Evolutionary conservation across 2,113 vertebrate species (phyloP).

Genomic region (Chionodraco myersi): DNA sequence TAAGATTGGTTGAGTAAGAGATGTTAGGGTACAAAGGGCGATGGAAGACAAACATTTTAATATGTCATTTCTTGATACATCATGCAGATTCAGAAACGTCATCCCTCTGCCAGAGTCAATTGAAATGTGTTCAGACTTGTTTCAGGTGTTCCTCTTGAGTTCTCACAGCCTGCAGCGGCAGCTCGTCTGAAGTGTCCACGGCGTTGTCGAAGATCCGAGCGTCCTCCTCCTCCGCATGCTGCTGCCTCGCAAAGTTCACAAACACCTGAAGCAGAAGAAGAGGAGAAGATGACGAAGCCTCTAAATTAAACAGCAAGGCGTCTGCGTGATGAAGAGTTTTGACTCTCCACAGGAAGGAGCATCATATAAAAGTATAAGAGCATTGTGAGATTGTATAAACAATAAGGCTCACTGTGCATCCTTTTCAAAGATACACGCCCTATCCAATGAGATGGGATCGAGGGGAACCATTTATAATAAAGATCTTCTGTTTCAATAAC

Average conservation of each 20-base stretch:
- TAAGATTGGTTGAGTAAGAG: too few species aligned
- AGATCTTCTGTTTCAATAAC: conserved; percentile 39
- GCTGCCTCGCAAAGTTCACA: conserved; percentile 80
- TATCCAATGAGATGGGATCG: conserved; percentile 14
- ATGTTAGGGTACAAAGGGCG: too few species aligned
- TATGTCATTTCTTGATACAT: too few species aligned
- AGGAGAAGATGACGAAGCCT: background rate
- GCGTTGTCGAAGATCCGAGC: conserved; percentile 49
- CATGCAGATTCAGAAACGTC: too few species aligned
- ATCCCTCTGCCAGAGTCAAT: too few species aligned
- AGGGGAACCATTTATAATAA: conserved; percentile 23
- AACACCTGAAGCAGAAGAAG: conserved; percentile 74
- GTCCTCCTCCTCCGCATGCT: conserved; percentile 65
- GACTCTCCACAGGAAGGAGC: conserved; percentile 21
- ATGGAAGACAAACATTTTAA: too few species aligned
- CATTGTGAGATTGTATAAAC: conserved; percentile 47
- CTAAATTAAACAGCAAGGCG: conserved; percentile 56
- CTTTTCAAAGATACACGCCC: conserved; percentile 2
- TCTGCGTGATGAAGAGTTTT: background rate
- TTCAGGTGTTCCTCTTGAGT: background rate
- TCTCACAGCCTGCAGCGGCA: conserved; percentile 29
- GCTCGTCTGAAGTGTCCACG: conserved; percentile 74
- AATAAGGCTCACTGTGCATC: conserved; percentile 18
- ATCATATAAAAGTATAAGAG: conserved; percentile 69
- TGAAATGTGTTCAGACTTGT: too few species aligned